phyloP scores from a whole-genome alignment of 1,140 invertebrate species.

The Neotoxoptera formosana region DNA sequence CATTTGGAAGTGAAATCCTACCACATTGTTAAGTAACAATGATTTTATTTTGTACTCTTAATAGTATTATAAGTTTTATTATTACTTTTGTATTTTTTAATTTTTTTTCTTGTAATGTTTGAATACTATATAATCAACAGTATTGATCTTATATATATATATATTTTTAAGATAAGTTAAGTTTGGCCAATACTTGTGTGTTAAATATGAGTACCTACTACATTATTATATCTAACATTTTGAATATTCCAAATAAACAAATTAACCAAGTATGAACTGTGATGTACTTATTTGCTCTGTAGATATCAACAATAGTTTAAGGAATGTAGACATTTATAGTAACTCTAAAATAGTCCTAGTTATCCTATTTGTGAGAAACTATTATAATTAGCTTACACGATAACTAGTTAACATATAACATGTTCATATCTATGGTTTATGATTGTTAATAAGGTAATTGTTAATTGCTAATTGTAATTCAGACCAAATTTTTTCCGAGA shows the following conservation, averaged over 20 bases:
- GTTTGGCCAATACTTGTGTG: too few species aligned
- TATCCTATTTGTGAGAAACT: too few species aligned
- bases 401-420: too few species aligned
- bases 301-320: background rate
- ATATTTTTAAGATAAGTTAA: too few species aligned
- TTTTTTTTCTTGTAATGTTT: background rate
- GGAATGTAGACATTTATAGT: too few species aligned
- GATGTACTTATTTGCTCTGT: background rate
- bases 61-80: background rate
- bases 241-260: background rate
- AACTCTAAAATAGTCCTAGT: too few species aligned
- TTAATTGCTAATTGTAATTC: too few species aligned
- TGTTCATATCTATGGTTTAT: too few species aligned
- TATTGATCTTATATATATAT: too few species aligned
- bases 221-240: background rate
- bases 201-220: background rate
- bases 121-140: background rate
- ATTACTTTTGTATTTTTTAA: background rate
- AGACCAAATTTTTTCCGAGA: too few species aligned
- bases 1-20: background rate
- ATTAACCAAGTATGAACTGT: background rate
- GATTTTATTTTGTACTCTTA: background rate
- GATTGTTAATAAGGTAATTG: too few species aligned
- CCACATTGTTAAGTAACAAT: background rate
- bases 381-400: too few species aligned